A percentile compares a stretch with the other conserved stretches of the same genome.
Evolutionary conservation across 30 jellyfish, hydroid and myxozoan genomes (phyloP).

Genomic region (Cassiopea xamachana): DNA sequence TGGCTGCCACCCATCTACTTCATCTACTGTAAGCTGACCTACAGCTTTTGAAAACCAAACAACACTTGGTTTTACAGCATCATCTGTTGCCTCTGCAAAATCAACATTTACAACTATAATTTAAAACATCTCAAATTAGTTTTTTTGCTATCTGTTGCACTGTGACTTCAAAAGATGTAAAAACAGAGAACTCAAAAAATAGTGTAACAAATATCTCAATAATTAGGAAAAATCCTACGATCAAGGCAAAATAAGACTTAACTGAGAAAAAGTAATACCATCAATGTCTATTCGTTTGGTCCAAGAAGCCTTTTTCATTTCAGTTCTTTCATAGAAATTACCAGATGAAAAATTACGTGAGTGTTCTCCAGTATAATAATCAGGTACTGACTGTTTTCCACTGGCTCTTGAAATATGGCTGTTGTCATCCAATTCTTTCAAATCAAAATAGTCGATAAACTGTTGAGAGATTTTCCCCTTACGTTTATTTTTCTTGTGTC

Average conservation of each 20-base stretch:
- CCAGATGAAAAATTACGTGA: constrained; percentile 55
- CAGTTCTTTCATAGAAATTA: constrained; percentile 53
- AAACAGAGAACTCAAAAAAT: neutral
- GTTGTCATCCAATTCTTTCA: constrained; percentile 19
- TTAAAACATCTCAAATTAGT: no score
- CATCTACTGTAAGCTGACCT: neutral
- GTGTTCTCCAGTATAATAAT: constrained; percentile 32
- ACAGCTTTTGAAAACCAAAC: constrained; percentile 3
- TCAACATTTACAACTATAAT: neutral
- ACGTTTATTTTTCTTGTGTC: neutral
- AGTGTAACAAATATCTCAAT: no score
- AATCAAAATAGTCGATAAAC: constrained; percentile 48
- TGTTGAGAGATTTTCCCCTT: constrained; percentile 41
- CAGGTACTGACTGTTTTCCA: neutral
- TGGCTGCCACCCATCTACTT: constrained; percentile 43
- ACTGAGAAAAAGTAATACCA: neutral
- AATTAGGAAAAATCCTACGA: neutral
- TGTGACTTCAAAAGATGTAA: neutral
- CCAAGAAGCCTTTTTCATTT: constrained; percentile 23
- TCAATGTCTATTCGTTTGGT: neutral
- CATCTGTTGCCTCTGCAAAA: neutral
- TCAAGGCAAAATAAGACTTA: neutral
- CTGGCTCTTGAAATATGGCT: constrained; percentile 1
- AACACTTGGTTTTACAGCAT: neutral
- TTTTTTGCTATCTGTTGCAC: no score